Percentiles rank a stretch among this genome's conserved stretches.
Conservation (phyloP, 2,888 invertebrate genomes). For the Fragum sueziense region DNA sequence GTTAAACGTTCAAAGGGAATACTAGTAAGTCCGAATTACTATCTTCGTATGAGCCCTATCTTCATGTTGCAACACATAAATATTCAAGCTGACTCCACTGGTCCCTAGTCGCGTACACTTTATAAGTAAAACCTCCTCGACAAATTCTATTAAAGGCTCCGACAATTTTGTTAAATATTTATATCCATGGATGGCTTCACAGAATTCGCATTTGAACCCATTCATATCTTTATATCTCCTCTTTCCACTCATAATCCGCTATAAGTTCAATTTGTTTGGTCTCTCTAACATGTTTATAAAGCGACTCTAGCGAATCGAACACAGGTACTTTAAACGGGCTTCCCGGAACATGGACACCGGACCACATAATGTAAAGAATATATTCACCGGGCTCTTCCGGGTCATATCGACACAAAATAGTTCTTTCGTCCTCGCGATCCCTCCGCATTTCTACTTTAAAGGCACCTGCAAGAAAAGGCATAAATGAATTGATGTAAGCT, state of each 20-base stretch:
- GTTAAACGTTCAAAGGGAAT: no score
- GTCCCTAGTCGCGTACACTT: neutral
- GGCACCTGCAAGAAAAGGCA: slow-evolving; percentile 91
- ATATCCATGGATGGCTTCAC: neutral
- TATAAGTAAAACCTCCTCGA: neutral
- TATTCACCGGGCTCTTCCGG: slow-evolving; percentile 99
- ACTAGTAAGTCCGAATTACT: no score
- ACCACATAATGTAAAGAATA: slow-evolving; percentile 98
- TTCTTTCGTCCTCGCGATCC: slow-evolving; percentile 97
- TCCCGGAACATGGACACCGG: slow-evolving; percentile 98
- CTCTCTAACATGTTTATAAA: slow-evolving; percentile 79
- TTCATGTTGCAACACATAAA: no score
- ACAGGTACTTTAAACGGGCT: slow-evolving; percentile 99
- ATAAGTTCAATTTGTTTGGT: slow-evolving; percentile 53
- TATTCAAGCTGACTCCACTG: no score
- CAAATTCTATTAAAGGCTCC: neutral
- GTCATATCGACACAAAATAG: slow-evolving; percentile 98
- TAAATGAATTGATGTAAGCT: no score
- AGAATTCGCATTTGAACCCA: neutral
- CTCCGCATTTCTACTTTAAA: slow-evolving; percentile 99
- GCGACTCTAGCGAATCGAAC: slow-evolving; percentile 98
- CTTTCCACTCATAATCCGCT: slow-evolving; percentile 57
- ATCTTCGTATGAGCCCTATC: no score
- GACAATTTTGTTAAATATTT: neutral
- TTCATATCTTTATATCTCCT: slow-evolving; percentile 46